Evolutionary conservation across 2,888 invertebrate genomes (phyloP).

Genomic region (Desoria tigrina): DNA sequence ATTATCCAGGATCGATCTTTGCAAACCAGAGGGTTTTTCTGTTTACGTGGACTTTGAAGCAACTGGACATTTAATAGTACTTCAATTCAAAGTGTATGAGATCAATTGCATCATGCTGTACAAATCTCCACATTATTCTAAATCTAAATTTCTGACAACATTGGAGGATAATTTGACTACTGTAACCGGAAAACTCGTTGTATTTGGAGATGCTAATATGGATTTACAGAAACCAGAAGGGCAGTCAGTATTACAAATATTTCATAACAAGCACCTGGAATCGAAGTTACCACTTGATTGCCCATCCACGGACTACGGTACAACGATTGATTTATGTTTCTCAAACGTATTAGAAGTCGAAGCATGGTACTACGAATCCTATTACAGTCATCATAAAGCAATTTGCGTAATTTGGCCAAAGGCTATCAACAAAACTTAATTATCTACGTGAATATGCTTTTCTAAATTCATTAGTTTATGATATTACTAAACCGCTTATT

Average conservation of each 20-base stretch:
- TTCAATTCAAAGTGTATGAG: too few species aligned
- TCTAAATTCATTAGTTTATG: too few species aligned
- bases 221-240: neutral
- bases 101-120: too few species aligned
- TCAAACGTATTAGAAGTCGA: neutral
- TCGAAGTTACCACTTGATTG: constrained; percentile 2
- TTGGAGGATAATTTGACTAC: neutral
- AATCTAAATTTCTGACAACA: neutral
- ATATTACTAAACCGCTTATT: too few species aligned
- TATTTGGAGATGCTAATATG: constrained; percentile 11
- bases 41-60: too few species aligned
- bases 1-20: neutral
- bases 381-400: constrained; percentile 29
- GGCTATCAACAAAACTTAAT: too few species aligned
- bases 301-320: neutral
- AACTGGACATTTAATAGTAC: too few species aligned
- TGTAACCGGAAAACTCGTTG: neutral
- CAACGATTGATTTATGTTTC: constrained; percentile 6
- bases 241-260: neutral
- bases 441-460: too few species aligned
- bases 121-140: neutral
- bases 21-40: neutral
- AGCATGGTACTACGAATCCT: constrained; percentile 24
- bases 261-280: neutral
- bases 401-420: constrained; percentile 25